Evolutionary conservation across 2,797 vertebrate species (phyloP), one percentile per base, ranked within the genome.

Genomic region (Pogoniulus pusillus): DNA sequence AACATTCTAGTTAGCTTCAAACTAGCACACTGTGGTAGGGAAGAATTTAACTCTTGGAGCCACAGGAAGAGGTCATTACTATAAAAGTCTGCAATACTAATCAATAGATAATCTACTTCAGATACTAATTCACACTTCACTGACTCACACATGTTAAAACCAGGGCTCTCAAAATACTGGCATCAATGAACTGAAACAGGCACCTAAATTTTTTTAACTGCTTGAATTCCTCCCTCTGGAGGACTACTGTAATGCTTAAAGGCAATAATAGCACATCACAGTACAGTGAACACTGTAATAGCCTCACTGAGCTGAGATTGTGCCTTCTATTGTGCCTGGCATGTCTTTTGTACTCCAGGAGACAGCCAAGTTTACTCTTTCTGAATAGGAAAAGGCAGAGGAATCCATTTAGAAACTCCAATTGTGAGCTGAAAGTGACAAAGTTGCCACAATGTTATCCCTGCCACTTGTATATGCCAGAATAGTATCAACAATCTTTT

Each of bases 71-170:
- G 79, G 64, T 90, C 85, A 71, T 87, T 82, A 81, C 70, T 90
- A 57, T 32, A 91, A 88, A 89, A 30, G 70, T 81, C 95, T 95
- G 84, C 64, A 91, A 78, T 83, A 89, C 23, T 66, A 91, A 91
- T 85, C 86, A 90, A 66, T 69, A 90, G 70, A 93, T 70, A 73
- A 89, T 66, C 86, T 70, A 70, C 86, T 79, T 57, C 69, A 60
- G 79, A 90, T 79, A 87, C 88, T 87, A 93, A 95, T 93, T 93
- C 92, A 82, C 60, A 75, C 85, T 94, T 85, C 94, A 76, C 79
- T 73, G 70, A 83, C 74, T 83, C 58, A 53, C 66, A 90, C 87
- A 93, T 73, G 41, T 73, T 41, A 94, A 93, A 93, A 81, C 3
- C 88, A 91, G 86, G 64, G 90, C 70, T 57, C 19, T 89, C 35